A percentile compares a stretch with the other conserved stretches of the same genome.
These are phyloP conservation scores for Lithophane ornitopus DNA, from an alignment of 2,888 invertebrate species.

Conservation along the genomic window DNA sequence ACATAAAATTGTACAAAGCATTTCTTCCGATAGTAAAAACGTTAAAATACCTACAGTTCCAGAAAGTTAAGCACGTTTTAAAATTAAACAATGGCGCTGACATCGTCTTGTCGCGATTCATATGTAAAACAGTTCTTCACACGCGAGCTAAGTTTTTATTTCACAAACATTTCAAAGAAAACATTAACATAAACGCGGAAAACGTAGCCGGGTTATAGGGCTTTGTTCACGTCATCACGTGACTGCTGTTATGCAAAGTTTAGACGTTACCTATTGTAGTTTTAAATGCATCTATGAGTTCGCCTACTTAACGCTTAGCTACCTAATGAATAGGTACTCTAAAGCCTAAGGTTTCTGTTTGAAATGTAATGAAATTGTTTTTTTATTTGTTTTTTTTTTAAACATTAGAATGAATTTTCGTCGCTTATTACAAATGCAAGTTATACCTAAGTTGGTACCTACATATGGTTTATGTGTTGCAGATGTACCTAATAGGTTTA, in stretches of 20 bases:
- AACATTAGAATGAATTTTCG: background rate
- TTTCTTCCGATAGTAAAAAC: slow-evolving; percentile 24
- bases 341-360: too few relatives aligned
- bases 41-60: slow-evolving; percentile 12
- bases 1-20: slow-evolving; percentile 7
- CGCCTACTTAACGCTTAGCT: background rate
- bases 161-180: slow-evolving; percentile 65
- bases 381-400: too few relatives aligned
- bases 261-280: background rate
- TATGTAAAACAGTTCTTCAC: slow-evolving; percentile 69
- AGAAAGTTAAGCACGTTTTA: slow-evolving; percentile 47
- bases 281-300: background rate
- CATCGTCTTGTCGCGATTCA: slow-evolving; percentile 59
- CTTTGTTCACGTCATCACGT: slow-evolving; percentile 14
- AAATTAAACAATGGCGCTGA: slow-evolving; percentile 53
- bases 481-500: slow-evolving; percentile 20
- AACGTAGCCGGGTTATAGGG: slow-evolving; percentile 24
- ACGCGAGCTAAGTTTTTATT: slow-evolving; percentile 65
- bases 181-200: slow-evolving; percentile 68
- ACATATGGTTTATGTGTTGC: background rate
- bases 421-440: background rate
- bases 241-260: slow-evolving; percentile 14
- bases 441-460: background rate
- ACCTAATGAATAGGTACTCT: too few relatives aligned
- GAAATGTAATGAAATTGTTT: too few relatives aligned